These are phyloP conservation scores for Phrynocephalus vlangalii DNA, from an alignment of 2,797 vertebrate species.

Conservation along the genomic window DNA sequence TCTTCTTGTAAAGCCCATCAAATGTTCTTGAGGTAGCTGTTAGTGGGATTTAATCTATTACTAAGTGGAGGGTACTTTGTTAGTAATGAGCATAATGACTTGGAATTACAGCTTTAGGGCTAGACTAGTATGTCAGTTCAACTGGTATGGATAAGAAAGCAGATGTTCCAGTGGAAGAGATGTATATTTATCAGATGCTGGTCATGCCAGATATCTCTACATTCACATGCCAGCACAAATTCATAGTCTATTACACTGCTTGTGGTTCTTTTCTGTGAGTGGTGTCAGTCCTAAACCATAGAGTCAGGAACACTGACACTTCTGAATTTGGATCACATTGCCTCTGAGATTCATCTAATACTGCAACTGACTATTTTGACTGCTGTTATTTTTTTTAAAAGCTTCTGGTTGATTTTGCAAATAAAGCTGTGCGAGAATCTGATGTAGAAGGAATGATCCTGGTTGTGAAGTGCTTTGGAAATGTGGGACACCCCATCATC, in stretches of 20 bases:
- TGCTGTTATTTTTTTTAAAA: conserved; percentile 47
- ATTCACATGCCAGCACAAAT: background rate
- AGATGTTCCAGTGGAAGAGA: background rate
- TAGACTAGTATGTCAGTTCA: background rate
- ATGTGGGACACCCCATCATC: conserved; percentile 69
- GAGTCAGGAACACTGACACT: background rate
- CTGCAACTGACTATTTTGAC: background rate
- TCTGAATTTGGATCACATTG: background rate
- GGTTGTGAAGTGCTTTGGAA: conserved; percentile 74
- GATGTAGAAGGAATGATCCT: conserved; percentile 66
- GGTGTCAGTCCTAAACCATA: no score
- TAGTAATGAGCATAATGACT: background rate
- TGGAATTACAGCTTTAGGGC: background rate
- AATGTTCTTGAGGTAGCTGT: no score
- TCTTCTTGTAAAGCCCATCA: background rate
- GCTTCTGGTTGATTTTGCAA: conserved; percentile 70
- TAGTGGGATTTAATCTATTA: no score
- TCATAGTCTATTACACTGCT: background rate
- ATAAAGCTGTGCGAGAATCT: conserved; percentile 65
- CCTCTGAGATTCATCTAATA: conserved; percentile 31
- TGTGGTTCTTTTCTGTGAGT: background rate
- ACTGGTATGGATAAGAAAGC: background rate
- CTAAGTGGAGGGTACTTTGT: background rate
- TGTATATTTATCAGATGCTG: background rate
- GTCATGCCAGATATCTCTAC: background rate